A percentile compares a stretch with the other conserved stretches of the same genome.
Evolutionary conservation across 2,888 invertebrate species (phyloP).

Genomic region (Himalopsyche anomala): DNA sequence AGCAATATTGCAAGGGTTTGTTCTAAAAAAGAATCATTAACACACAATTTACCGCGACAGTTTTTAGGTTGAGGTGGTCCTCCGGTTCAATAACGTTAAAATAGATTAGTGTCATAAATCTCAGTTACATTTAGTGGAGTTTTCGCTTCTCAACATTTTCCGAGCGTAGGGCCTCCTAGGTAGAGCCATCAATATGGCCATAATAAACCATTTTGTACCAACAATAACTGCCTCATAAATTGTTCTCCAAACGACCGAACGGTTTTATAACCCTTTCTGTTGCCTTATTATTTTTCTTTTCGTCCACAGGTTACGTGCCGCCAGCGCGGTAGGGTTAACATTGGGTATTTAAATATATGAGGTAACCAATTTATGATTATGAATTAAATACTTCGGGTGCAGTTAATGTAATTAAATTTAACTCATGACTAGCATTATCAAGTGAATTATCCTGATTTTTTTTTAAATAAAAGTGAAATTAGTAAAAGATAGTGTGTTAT

Average conservation of each 20-base stretch:
- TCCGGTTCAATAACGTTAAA: not conserved
- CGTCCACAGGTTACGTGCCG: slow-evolving; percentile 46
- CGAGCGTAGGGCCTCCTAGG: not conserved
- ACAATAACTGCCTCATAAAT: slow-evolving; percentile 64
- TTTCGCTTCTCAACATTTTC: slow-evolving; percentile 45
- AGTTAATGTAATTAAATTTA: not conserved
- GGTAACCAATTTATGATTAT: slow-evolving; percentile 45
- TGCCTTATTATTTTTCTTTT: slow-evolving; percentile 50
- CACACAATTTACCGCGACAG: too few species aligned
- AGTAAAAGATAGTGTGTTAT: too few species aligned
- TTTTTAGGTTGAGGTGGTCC: too few species aligned
- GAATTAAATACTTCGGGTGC: not conserved
- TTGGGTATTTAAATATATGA: slow-evolving; percentile 42
- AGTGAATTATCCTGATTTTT: too few species aligned
- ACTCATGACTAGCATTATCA: too few species aligned
- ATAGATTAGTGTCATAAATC: slow-evolving; percentile 28
- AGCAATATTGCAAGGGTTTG: not conserved
- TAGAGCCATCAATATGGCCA: slow-evolving; percentile 53
- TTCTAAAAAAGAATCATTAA: slow-evolving; percentile 12
- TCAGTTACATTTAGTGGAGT: not conserved
- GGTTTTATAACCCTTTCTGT: slow-evolving; percentile 62
- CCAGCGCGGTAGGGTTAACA: slow-evolving; percentile 39
- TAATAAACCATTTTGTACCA: slow-evolving; percentile 63
- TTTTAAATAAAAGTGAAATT: too few species aligned
- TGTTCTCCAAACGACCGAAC: slow-evolving; percentile 60